phyloP scores from a whole-genome alignment of 2,113 vertebrate genomes.

The Myotis brandtii region DNA sequence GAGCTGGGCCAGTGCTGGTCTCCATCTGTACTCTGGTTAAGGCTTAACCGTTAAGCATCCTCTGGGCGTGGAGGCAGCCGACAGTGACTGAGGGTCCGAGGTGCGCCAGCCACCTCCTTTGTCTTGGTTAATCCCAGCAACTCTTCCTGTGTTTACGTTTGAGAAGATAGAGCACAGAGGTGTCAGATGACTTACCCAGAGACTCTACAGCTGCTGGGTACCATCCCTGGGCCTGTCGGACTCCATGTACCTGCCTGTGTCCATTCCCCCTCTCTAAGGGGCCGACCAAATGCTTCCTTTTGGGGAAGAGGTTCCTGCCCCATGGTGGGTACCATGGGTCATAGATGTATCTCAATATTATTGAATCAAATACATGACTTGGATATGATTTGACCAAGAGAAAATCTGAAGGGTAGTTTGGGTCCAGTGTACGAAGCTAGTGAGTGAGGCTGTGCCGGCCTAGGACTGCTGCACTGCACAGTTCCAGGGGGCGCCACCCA shows the following conservation, averaged over 20 bases:
- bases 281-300: not conserved
- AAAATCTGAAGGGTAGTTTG: not conserved
- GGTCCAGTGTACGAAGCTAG: not conserved
- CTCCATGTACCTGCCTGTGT: not conserved
- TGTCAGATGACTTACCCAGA: not conserved
- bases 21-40: not conserved
- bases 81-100: not conserved
- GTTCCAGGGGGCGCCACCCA: not conserved
- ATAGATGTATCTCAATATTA: not conserved
- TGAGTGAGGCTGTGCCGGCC: not conserved
- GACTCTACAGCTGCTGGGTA: not conserved
- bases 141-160: accelerated
- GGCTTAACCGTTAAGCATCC: not conserved
- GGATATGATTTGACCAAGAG: not conserved
- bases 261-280: not conserved
- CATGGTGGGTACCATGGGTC: not conserved
- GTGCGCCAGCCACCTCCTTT: not conserved
- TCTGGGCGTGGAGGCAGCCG: not conserved
- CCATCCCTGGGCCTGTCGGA: not conserved
- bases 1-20: not conserved
- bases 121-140: not conserved
- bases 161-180: not conserved
- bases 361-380: not conserved
- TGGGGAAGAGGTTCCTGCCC: not conserved
- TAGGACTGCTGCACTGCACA: accelerated